Percentiles rank a stretch among this genome's conserved stretches.
phyloP scores from a whole-genome alignment of 2,888 invertebrate species.

The Lycophotia porphyrea region DNA sequence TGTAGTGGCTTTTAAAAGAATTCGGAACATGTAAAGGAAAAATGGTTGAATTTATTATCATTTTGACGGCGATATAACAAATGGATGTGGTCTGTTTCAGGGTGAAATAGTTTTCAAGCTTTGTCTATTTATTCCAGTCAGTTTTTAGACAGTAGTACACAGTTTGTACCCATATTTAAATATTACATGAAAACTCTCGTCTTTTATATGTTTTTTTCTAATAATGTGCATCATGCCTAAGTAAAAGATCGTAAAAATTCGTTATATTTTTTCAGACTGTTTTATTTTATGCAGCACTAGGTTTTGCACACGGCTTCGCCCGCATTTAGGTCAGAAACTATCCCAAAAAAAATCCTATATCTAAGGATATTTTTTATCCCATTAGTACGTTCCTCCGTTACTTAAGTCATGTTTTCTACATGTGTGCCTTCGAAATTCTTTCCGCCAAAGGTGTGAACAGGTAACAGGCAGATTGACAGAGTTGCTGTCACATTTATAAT shows the following conservation, averaged over 20 bases:
- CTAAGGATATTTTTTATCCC: no score
- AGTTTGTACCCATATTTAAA: no score
- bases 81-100: background rate
- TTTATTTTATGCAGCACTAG: background rate
- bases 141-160: no score
- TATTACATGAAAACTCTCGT: background rate
- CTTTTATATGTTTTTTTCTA: background rate
- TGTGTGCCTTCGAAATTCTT: background rate
- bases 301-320: background rate
- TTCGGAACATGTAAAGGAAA: conserved; percentile 3
- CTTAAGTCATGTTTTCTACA: background rate
- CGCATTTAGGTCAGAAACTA: background rate
- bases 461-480: background rate
- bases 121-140: background rate
- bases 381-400: no score
- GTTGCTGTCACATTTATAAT: background rate
- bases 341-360: background rate
- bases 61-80: conserved; percentile 33
- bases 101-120: background rate
- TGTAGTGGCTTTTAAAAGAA: conserved; percentile 48
- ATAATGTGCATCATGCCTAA: background rate
- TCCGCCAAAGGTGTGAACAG: background rate
- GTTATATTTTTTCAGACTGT: background rate
- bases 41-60: conserved; percentile 38
- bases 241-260: background rate